Evolutionary conservation across 2,113 vertebrate genomes (phyloP), one percentile per base, ranked within the genome.

Genomic region (Camelus bactrianus): DNA sequence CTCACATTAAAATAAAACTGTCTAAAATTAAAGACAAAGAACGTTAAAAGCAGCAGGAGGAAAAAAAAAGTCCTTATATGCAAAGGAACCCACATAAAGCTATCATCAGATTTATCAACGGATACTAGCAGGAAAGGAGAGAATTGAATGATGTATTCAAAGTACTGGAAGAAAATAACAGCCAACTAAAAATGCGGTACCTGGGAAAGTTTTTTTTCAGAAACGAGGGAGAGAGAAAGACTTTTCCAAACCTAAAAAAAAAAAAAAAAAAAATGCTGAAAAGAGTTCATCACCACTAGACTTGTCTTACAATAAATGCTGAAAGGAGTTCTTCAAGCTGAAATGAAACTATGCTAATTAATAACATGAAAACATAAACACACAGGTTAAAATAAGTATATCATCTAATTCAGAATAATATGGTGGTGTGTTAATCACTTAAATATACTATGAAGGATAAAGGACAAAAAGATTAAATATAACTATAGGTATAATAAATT

Each of bases 11-110:
- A 89, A 83, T 46, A n/a, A 54, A 73, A 20, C 30, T 86, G 30
- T 79, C 17, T 72, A 89, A 95, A 92, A 82, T 92, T 28, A 72
- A 90, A 96, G 26, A 28, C 46, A 92, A 70, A 83, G 58, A 94
- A 50, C 10, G 10, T 30, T 82, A 69, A 96, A 91, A 90, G 50
- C 50, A 87, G 16, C 26, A 84, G 79, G 69, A 96, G 32, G 84
- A 84, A 73, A 56, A 84, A 73, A 56, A 58, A 48, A 12, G 46
- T 65, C 24, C 22, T 42, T 38, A 60, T 28, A 32, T 79, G 67
- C 58, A 92, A 50, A 24, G 16, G 28, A 76, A n/a, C 15, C 19
- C 54, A 48, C 32, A 81, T 56, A 64, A 86, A 26, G 48, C 62
- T 70, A 82, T 86, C 3, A 73, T 9, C 5, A 84, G 12, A 89